Evolutionary conservation across 2,113 vertebrate species (phyloP).

Genomic region (Trachemys scripta): DNA sequence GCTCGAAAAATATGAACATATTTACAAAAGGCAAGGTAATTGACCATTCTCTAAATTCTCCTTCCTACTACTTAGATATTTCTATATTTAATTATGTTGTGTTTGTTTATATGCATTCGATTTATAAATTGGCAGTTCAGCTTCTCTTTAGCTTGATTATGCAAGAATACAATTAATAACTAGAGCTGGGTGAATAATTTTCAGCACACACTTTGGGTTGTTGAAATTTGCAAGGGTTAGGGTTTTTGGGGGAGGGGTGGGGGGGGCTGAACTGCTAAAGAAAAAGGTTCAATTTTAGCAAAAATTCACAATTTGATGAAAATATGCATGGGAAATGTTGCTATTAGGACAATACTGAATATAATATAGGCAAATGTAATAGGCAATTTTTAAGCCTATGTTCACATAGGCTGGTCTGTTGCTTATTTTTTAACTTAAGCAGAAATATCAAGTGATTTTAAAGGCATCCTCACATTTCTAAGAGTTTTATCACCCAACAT

Average conservation of each 20-base stretch:
- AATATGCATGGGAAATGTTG: not conserved
- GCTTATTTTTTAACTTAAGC: not conserved
- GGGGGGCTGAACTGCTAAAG: not conserved
- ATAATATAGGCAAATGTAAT: too few relatives aligned
- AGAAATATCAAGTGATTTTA: not conserved
- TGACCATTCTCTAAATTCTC: not conserved
- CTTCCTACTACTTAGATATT: not conserved
- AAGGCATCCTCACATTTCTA: fast-evolving
- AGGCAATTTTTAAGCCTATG: too few relatives aligned
- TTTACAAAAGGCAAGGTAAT: not conserved
- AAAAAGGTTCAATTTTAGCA: not conserved
- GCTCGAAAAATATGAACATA: not conserved
- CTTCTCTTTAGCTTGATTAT: not conserved
- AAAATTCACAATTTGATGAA: not conserved
- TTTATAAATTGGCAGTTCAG: not conserved
- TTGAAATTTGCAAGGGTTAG: not conserved
- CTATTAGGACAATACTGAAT: not conserved
- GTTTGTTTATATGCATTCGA: not conserved
- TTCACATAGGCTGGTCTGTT: too few relatives aligned
- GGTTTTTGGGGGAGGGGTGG: too few relatives aligned
- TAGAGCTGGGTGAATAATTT: not conserved
- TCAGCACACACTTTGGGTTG: not conserved
- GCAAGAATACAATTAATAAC: not conserved
- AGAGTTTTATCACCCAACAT: not conserved
- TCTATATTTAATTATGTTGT: not conserved